phyloP scores from a whole-genome alignment of 2,888 invertebrate species.

The Chorisops tibialis region DNA sequence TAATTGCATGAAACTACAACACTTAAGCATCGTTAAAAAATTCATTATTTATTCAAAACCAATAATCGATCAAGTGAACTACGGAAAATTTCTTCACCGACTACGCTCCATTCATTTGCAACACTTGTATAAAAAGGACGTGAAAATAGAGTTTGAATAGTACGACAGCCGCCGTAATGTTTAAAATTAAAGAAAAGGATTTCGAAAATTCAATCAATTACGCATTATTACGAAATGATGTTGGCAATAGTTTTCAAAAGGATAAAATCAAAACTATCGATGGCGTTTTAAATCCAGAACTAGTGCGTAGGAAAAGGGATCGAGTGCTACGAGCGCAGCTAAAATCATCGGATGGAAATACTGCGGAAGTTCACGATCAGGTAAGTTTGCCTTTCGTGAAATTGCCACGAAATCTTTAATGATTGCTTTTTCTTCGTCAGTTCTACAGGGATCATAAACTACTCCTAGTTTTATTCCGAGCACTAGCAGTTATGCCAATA shows the following conservation, averaged over 20 bases:
- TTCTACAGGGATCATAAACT: slow-evolving; percentile 67
- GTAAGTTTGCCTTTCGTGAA: slow-evolving; percentile 19
- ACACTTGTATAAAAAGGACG: no score
- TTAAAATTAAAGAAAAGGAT: slow-evolving; percentile 29
- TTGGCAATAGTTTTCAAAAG: slow-evolving; percentile 9
- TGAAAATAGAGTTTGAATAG: no score
- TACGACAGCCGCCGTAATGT: slow-evolving; percentile 18
- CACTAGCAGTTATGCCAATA: slow-evolving; percentile 66
- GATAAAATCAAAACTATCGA: neutral
- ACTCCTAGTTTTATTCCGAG: slow-evolving; percentile 60
- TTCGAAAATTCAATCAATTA: slow-evolving; percentile 33
- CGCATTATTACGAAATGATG: slow-evolving; percentile 30
- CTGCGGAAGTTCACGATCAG: slow-evolving; percentile 59
- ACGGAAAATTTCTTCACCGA: no score
- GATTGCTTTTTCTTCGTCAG: slow-evolving; percentile 33
- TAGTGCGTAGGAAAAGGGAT: slow-evolving; percentile 33
- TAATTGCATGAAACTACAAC: no score
- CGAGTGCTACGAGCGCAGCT: slow-evolving; percentile 53
- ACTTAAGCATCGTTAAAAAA: no score
- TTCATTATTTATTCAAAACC: no score
- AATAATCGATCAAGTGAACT: no score
- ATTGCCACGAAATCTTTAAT: neutral
- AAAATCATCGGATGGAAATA: slow-evolving; percentile 58
- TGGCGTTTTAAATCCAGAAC: slow-evolving; percentile 12
- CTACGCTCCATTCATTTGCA: no score